These are phyloP conservation scores for Sciaenops ocellatus DNA, from an alignment of 2,797 vertebrate species.

Conservation along the genomic window DNA sequence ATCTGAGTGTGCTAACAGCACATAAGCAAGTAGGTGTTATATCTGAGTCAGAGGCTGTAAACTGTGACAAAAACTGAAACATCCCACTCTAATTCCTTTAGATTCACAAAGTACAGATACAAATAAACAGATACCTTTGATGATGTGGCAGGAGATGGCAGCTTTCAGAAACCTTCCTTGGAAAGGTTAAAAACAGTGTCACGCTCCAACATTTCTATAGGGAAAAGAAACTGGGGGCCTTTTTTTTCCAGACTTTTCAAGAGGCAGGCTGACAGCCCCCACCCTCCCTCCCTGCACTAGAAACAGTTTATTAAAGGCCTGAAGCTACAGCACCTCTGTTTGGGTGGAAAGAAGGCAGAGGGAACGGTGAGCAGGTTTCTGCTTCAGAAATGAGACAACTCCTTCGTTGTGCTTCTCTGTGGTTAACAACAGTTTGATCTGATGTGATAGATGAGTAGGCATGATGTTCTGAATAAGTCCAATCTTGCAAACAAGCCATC, in stretches of 20 bases:
- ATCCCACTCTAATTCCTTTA: neutral
- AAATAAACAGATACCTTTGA: neutral
- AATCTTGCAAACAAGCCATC: constrained; percentile 23
- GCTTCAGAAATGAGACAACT: constrained; percentile 11
- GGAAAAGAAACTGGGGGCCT: constrained; percentile 21
- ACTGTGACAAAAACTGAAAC: neutral
- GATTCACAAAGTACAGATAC: neutral
- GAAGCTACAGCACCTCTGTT: constrained; percentile 19
- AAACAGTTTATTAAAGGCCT: constrained; percentile 43
- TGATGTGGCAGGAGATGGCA: constrained; percentile 18
- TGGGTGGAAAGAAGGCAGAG: constrained; percentile 10
- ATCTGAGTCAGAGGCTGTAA: neutral
- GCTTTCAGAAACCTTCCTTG: constrained; percentile 4
- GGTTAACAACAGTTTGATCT: constrained; percentile 2
- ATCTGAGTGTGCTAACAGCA: neutral
- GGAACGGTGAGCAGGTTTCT: constrained; percentile 7
- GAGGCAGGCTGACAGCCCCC: constrained; percentile 20
- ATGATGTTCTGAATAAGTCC: constrained; percentile 25
- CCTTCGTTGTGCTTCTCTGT: constrained; percentile 1
- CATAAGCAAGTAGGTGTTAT: neutral
- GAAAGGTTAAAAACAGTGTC: constrained; percentile 44
- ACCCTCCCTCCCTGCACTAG: neutral
- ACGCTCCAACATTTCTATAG: constrained; percentile 20
- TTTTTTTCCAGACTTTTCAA: too few species aligned
- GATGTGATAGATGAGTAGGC: constrained; percentile 36